These are phyloP conservation scores for Fukomys damarensis DNA, from an alignment of 2,113 vertebrate genomes.

Conservation along the genomic window DNA sequence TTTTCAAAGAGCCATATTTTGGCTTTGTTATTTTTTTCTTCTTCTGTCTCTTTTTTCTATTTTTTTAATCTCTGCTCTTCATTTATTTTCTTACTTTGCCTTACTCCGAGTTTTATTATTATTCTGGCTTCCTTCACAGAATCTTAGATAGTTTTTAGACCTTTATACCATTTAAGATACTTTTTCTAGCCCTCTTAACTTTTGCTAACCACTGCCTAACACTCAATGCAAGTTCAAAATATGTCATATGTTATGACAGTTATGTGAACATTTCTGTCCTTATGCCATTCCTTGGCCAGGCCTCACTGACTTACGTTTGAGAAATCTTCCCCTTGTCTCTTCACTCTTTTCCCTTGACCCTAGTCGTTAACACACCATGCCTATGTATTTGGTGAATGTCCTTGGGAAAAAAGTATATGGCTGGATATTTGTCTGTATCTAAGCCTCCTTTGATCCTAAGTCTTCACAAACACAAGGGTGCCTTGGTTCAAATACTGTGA, in stretches of 20 bases:
- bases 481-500: not conserved
- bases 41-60: not conserved
- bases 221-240: not conserved
- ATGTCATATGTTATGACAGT: not conserved
- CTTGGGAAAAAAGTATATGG: not conserved
- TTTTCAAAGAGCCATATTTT: not conserved
- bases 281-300: not conserved
- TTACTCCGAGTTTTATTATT: not conserved
- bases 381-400: too few relatives aligned
- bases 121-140: not conserved
- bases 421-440: not conserved
- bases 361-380: not conserved
- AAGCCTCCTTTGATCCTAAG: not conserved
- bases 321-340: not conserved
- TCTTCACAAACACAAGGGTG: not conserved
- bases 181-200: not conserved
- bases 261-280: not conserved
- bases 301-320: not conserved
- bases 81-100: not conserved
- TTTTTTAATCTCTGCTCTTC: not conserved
- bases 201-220: not conserved
- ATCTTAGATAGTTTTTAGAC: not conserved
- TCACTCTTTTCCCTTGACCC: not conserved
- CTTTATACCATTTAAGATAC: not conserved
- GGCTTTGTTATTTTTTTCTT: not conserved